Base-by-base conservation (phyloP, 2,113 vertebrate species). In the Lepus timidus region DNA sequence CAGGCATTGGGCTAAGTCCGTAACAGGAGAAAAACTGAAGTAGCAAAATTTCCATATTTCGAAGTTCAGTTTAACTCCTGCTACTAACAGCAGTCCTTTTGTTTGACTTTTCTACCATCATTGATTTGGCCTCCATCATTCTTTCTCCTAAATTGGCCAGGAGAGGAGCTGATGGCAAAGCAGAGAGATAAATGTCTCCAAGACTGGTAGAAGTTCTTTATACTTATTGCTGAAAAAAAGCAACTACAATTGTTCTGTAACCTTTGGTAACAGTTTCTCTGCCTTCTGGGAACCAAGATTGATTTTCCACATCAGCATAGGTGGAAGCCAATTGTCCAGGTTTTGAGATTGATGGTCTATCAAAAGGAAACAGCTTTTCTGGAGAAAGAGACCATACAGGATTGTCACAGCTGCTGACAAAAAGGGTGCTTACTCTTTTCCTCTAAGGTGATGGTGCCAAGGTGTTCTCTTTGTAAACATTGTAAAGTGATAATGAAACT, bases 221-320 rank as follows among this genome's bases (percentile, higher is more conserved):
- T 44, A 62, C 78, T 73, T 1, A 70, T 49, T 76, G 75, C 70
- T 62, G 67, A 61, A 94, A 51, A 95, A 97, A 98, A 97, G 87
- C 64, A 87, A 79, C 89, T 84, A 14, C 80, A 87, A 91, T 80
- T 88, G 97, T 88, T 92, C 29, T 88, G 62, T 96, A 96, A 96
- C 96, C 92, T 97, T 96, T 97, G 97, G 70, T 2, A 1, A 68
- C 83, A 94, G 74, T 19, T 1, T 23, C 92, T 93, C 75, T 84
- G 79, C 95, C 98, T 96, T 95, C 93, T 94, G 92, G 94, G 94
- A 97, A 95, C 3, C 82, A 27, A 97, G 97, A 98, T 90, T 96
- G 96, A 98, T 98, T 98, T 98, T 98, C 90, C 95, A 71, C 82
- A 91, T 92, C 74, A 96, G 44, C 68, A 29, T 82, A 86, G 88